Evolutionary conservation across 2,113 vertebrate species (phyloP), one percentile per base, ranked within the genome.

Genomic region (Tricholaema leucomelas): DNA sequence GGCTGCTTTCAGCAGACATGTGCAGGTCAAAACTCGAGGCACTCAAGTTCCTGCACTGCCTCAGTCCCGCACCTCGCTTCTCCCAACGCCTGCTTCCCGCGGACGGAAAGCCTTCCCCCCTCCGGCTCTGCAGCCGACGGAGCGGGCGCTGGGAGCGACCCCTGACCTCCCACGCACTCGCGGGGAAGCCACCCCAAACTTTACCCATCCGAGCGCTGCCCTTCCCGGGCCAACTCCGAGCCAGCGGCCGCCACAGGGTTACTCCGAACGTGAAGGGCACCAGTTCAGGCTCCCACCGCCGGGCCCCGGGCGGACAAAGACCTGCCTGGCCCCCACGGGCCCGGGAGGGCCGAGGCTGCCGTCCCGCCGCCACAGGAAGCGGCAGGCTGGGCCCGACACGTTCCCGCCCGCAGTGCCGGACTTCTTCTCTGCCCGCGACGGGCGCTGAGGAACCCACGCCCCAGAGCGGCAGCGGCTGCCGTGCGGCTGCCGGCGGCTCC

Each of bases 331-430:
- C 58, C 80, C 50, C 64, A 7, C 35, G 44, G 17, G 61, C 67
- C 69, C 72, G 56, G 75, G 84, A 94, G 87, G 93, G 80, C 82
- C 65, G 35, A 69, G 30, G 24, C 66, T 61, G 79, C 74, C 83
- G 90, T 72, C 93, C 90, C 71, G 71, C 80, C 66, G 66, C 71
- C 75, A 40, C 93, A 85, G 93, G 87, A 94, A 94, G 70, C 87
- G 83, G 50, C 59, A 24, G 87, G 52, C 82, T 14, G 86, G 63
- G 77, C 81, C 78, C 73, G 78, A 14, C 82, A 63, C 91, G 65
- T 60, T 80, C 74, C 60, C 87, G 56, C 54, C 23, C 10, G 60
- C 19, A 18, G 33, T 23, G 50, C 38, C 50, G 59, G n/a, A 38
- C 66, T 15, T 44, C 50, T 74, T 24, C 69, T 44, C 50, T 36